Base-by-base conservation (phyloP, 2,888 invertebrate species). In the Rhodophaea formosa region DNA sequence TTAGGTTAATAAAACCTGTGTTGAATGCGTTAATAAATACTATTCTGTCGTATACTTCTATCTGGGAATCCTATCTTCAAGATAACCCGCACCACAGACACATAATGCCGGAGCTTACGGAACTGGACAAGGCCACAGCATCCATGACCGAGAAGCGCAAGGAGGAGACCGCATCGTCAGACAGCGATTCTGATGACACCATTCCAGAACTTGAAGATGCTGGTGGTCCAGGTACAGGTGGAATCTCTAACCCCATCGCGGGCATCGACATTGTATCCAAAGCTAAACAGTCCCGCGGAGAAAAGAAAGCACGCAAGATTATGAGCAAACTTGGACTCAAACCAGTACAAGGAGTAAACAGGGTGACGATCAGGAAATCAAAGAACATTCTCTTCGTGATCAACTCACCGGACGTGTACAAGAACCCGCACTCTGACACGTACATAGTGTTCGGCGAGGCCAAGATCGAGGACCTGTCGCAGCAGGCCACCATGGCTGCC, bases 381-480 rank as follows among this genome's bases (percentile, higher is more conserved):
- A 99, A 99, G 92, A 99, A 99, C 91, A 99, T 99, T 72, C 93
- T 99, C 16, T 99, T 99, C 79, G 99, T 99, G 51, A 99, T 99
- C 83, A 99, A 98, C 91, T 98, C 98, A 71, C 99, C 99, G 8
- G 99, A 99, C 80, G 99, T 98, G 0, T 97, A 97, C 92, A 98
- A 98, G 89, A 98, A 98, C 80, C 99, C 99, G 2, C 99, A 98
- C 68, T 99, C 98, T 14, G 99, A 99, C 89, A 99, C 99, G 0
- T 99, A 99, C 92, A 99, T 99, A 70, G 98, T 99, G 47, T 99
- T 99, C 82, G 99, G 99, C 53, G 99, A 99, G 91, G 99, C 99
- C 30, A 99, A 99, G 95, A 99, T 99, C 74, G 99, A 99, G 91
- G 99, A 99, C 93, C 93, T 99, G 77, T 98, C 98, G 57, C 99